Conservation (phyloP, 23 tunicate species). For the Oikopleura albicans region DNA sequence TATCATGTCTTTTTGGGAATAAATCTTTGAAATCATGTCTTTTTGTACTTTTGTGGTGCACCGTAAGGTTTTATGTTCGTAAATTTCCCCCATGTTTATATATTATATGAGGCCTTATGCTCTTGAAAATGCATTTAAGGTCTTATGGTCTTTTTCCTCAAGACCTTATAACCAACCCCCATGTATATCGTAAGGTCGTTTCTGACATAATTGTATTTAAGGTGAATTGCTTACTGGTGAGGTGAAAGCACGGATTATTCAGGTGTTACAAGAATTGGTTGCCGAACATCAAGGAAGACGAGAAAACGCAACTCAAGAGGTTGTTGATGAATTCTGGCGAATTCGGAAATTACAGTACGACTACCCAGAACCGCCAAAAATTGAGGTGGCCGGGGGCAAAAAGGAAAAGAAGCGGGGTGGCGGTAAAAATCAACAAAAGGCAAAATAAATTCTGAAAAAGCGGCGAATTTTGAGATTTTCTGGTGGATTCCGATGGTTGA, state of each 20-base stretch:
- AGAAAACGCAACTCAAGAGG: conserved; percentile 22
- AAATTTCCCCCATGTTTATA: no score
- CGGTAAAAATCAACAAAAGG: neutral
- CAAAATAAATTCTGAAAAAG: no score
- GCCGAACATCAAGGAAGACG: conserved; percentile 46
- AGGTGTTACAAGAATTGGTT: conserved; percentile 44
- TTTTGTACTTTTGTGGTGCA: no score
- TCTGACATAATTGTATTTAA: conserved; percentile 40
- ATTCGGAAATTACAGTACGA: neutral
- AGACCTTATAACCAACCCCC: no score
- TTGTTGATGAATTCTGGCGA: neutral
- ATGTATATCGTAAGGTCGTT: neutral
- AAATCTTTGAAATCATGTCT: no score
- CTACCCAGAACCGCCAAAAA: neutral
- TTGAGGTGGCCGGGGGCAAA: neutral
- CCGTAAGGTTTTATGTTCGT: no score
- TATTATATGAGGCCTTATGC: no score
- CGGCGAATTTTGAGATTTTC: no score
- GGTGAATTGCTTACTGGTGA: conserved; percentile 64
- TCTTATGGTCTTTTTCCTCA: no score
- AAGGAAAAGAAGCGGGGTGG: neutral
- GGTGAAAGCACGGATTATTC: conserved; percentile 39
- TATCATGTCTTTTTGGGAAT: no score
- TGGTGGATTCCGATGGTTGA: no score
- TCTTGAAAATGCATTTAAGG: no score